Evolutionary conservation across 2,113 vertebrate species (phyloP).

Genomic region (Xiphias gladius): DNA sequence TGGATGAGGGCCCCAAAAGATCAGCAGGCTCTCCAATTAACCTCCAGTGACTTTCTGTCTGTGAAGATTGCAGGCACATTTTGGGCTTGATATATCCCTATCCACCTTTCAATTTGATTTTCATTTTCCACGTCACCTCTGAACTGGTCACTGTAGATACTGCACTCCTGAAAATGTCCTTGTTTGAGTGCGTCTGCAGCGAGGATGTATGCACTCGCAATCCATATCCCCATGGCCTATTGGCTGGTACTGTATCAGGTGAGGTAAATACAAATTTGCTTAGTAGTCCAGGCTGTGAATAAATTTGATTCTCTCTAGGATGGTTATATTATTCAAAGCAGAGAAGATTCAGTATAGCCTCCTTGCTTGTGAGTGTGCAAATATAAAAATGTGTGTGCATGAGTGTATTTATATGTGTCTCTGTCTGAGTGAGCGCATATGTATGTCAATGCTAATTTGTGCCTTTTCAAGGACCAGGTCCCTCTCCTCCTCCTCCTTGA

Average conservation of each 20-base stretch:
- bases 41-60: conserved; percentile 50
- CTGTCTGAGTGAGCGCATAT: conserved; percentile 11
- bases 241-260: conserved; percentile 70
- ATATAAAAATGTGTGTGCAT: conserved; percentile 32
- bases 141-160: conserved; percentile 54
- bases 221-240: conserved; percentile 49
- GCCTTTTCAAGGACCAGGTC: conserved; percentile 74
- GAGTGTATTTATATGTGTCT: conserved; percentile 47
- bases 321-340: conserved; percentile 72
- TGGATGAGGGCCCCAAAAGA: conserved; percentile 59
- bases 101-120: conserved; percentile 72
- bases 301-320: conserved; percentile 68
- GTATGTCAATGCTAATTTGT: conserved; percentile 73
- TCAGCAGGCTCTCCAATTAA: conserved; percentile 68
- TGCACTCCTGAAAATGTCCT: conserved; percentile 28
- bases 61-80: conserved; percentile 60
- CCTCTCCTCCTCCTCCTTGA: conserved; percentile 66
- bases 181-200: conserved; percentile 45
- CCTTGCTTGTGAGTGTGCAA: conserved; percentile 37
- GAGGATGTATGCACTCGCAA: conserved; percentile 30
- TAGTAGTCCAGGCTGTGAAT: conserved; percentile 66
- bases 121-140: conserved; percentile 55
- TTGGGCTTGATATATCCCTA: conserved; percentile 69
- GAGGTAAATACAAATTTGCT: conserved; percentile 68
- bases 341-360: conserved; percentile 69